A percentile compares a stretch with the other conserved stretches of the same genome.
Evolutionary conservation across 2,888 invertebrate species (phyloP).

Genomic region (Chloroclystis v-ata): DNA sequence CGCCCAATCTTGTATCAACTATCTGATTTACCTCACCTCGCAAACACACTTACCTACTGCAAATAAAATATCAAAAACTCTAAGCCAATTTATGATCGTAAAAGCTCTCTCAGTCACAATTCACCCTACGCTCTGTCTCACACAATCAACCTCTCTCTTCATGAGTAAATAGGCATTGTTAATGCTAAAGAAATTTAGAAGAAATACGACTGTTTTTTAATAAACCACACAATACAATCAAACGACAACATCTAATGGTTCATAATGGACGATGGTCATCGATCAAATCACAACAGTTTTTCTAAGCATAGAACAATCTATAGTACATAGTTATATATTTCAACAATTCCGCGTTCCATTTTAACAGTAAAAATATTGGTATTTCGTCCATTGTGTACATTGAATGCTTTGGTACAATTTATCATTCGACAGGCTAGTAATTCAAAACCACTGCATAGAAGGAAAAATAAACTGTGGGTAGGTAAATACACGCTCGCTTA

Average conservation of each 20-base stretch:
- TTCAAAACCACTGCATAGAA: slow-evolving; percentile 36
- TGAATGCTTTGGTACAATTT: slow-evolving; percentile 42
- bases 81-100: slow-evolving; percentile 41
- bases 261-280: slow-evolving; percentile 74
- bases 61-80: slow-evolving; percentile 32
- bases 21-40: slow-evolving; percentile 52
- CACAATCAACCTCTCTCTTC: slow-evolving; percentile 37
- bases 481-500: slow-evolving; percentile 19
- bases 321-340: too few relatives aligned
- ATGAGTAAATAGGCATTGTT: slow-evolving; percentile 53
- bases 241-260: slow-evolving; percentile 71
- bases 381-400: slow-evolving; percentile 43
- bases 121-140: slow-evolving; percentile 29
- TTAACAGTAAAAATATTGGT: slow-evolving; percentile 52
- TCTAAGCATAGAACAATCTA: slow-evolving; percentile 66
- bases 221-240: slow-evolving; percentile 66
- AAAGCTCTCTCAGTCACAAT: slow-evolving; percentile 39
- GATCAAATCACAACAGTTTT: slow-evolving; percentile 74
- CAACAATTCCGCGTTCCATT: slow-evolving; percentile 49
- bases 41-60: slow-evolving; percentile 35
- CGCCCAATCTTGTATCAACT: slow-evolving; percentile 56
- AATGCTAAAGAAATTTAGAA: slow-evolving; percentile 57
- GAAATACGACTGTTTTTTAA: slow-evolving; percentile 61
- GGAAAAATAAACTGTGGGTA: slow-evolving; percentile 27
- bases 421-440: slow-evolving; percentile 37